phyloP scores from a whole-genome alignment of 2,888 invertebrate species.

The Lepidocyrtoides sp. region DNA sequence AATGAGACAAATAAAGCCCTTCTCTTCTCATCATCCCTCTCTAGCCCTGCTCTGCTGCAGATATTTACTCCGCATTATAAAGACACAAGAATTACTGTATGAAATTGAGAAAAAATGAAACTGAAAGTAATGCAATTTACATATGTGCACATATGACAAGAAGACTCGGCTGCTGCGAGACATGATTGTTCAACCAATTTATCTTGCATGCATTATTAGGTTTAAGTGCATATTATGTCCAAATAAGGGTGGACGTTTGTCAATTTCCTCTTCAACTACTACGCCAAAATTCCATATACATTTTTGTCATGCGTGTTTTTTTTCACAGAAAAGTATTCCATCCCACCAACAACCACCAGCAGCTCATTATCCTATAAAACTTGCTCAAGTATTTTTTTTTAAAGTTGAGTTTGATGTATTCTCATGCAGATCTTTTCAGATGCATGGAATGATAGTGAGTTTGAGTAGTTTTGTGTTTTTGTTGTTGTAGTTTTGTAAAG shows the following conservation, averaged over 20 bases:
- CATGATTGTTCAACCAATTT: slow-evolving; percentile 66
- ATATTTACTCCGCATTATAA: not conserved
- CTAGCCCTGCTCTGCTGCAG: not conserved
- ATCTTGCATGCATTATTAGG: slow-evolving; percentile 75
- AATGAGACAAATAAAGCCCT: slow-evolving; percentile 55
- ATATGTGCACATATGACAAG: slow-evolving; percentile 3
- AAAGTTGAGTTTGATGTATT: slow-evolving; percentile 46
- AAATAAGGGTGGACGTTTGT: slow-evolving; percentile 75
- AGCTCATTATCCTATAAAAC: slow-evolving; percentile 45
- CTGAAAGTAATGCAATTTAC: slow-evolving; percentile 56
- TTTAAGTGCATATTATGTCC: slow-evolving; percentile 75
- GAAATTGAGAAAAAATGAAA: slow-evolving; percentile 52
- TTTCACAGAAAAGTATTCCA: not conserved
- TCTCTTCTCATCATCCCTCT: slow-evolving; percentile 1
- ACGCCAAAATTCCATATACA: slow-evolving; percentile 19
- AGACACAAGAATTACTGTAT: not conserved
- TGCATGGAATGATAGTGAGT: slow-evolving; percentile 41
- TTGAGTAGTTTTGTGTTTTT: slow-evolving; percentile 32
- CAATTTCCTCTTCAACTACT: slow-evolving; percentile 68
- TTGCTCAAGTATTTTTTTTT: slow-evolving; percentile 36
- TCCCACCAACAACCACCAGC: not conserved
- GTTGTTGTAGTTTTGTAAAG: slow-evolving; percentile 23
- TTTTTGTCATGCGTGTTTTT: slow-evolving; percentile 22
- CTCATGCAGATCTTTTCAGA: slow-evolving; percentile 50
- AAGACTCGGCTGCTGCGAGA: slow-evolving; percentile 11